A percentile compares a stretch with the other conserved stretches of the same genome.
Conservation (phyloP, 2,113 vertebrate genomes). For the Crocuta crocuta region DNA sequence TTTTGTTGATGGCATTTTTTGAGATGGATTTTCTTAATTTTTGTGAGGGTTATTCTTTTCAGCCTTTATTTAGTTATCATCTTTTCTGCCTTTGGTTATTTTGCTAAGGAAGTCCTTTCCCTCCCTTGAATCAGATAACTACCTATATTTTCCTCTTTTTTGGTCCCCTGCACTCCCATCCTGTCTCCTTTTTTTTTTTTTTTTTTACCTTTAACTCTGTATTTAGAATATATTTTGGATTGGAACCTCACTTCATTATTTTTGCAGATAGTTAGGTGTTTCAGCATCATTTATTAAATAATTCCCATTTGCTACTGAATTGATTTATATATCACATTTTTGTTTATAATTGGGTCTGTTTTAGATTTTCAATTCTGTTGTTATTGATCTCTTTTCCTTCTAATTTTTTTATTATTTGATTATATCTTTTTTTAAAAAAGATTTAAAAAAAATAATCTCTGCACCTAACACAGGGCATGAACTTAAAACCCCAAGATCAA, state of each 20-base stretch:
- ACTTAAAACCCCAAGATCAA: background rate
- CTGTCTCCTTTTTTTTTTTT: background rate
- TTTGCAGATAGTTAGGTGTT: background rate
- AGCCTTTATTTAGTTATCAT: background rate
- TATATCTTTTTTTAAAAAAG: background rate
- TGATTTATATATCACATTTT: slow-evolving; percentile 16
- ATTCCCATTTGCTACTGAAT: background rate
- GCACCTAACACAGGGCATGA: background rate
- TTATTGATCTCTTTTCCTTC: slow-evolving; percentile 48
- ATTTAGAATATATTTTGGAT: background rate
- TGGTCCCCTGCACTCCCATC: background rate
- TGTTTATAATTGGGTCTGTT: slow-evolving; percentile 6
- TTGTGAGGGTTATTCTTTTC: background rate
- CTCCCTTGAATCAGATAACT: background rate
- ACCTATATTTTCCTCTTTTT: background rate
- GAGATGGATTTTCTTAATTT: slow-evolving; percentile 24
- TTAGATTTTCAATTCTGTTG: slow-evolving; percentile 33
- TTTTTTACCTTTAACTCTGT: slow-evolving; percentile 16
- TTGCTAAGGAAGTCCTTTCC: slow-evolving; percentile 30
- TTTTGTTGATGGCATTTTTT: slow-evolving; percentile 30
- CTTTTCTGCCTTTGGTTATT: slow-evolving; percentile 23
- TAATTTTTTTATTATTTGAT: slow-evolving; percentile 28
- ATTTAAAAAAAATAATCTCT: background rate
- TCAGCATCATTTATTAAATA: slow-evolving; percentile 16
- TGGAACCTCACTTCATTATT: background rate